These are phyloP conservation scores for Varanus salvator DNA, from an alignment of 2,113 vertebrate species.

Conservation along the genomic window DNA sequence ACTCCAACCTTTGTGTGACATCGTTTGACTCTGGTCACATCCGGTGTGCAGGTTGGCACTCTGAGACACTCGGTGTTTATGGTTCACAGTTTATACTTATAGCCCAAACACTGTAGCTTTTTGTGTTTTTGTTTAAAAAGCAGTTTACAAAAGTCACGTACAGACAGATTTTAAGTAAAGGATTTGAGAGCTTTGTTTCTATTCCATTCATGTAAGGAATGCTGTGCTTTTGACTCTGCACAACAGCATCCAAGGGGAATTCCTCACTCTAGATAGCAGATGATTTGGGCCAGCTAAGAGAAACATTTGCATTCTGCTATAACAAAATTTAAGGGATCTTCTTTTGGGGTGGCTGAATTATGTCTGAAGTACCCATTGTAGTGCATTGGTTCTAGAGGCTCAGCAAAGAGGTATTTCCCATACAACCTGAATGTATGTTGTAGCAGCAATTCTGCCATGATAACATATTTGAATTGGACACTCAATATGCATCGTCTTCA, in stretches of 20 bases:
- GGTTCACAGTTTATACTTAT: not conserved
- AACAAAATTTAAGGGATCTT: not conserved
- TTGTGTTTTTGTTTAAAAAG: not conserved
- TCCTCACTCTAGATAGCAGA: not conserved
- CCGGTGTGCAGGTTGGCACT: too few species aligned
- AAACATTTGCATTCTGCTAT: not conserved
- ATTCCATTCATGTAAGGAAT: not conserved
- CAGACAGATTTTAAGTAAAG: not conserved
- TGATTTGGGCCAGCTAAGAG: not conserved
- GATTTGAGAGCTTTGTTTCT: not conserved
- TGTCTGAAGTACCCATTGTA: not conserved
- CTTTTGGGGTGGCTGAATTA: not conserved
- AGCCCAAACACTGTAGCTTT: not conserved
- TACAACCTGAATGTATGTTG: not conserved
- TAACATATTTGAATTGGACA: not conserved
- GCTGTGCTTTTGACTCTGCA: not conserved
- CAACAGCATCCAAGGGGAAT: not conserved
- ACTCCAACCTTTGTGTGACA: too few species aligned
- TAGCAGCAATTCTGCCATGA: not conserved
- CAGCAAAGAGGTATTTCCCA: not conserved
- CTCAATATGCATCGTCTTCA: not conserved
- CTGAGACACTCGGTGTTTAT: not conserved
- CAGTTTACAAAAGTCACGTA: not conserved
- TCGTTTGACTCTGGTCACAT: too few species aligned
- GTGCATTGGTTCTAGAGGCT: not conserved